Percentiles rank a stretch among this genome's conserved stretches.
These are phyloP conservation scores for Cryptotis parvus DNA, from an alignment of 2,113 vertebrate species.

Conservation along the genomic window DNA sequence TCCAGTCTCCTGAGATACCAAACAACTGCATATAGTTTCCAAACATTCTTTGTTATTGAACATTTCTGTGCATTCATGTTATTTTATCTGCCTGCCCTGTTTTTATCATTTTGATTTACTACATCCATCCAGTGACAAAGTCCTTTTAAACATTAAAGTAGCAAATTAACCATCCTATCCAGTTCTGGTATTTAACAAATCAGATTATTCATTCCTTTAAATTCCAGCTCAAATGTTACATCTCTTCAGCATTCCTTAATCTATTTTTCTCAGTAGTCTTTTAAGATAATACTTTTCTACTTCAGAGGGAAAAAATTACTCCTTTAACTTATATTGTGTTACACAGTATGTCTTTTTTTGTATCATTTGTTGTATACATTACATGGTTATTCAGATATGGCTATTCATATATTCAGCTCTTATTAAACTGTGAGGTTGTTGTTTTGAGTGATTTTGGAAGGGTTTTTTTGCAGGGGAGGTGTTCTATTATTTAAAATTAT, in stretches of 20 bases:
- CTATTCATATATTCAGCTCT: not conserved
- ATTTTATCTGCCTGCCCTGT: not conserved
- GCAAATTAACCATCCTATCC: not conserved
- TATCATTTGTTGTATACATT: not conserved
- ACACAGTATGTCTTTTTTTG: not conserved
- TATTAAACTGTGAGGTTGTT: not conserved
- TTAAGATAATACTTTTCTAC: not conserved
- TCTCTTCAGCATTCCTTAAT: slow-evolving; percentile 27
- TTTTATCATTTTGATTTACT: not conserved
- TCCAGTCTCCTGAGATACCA: slow-evolving; percentile 11
- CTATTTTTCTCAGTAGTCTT: slow-evolving; percentile 9
- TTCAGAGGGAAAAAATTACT: not conserved
- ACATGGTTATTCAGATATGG: not conserved
- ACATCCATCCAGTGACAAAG: not conserved
- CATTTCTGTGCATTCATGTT: not conserved
- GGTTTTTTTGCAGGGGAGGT: not conserved
- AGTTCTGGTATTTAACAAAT: not conserved
- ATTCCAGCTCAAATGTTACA: not conserved
- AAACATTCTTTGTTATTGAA: not conserved
- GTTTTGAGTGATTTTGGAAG: not conserved
- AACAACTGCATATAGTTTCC: not conserved
- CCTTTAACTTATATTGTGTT: slow-evolving; percentile 10
- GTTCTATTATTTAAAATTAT: slow-evolving; percentile 34
- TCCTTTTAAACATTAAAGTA: slow-evolving; percentile 27
- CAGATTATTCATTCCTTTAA: slow-evolving; percentile 7